Evolutionary conservation across 2,888 invertebrate species (phyloP).

Genomic region (Seira ritae): DNA sequence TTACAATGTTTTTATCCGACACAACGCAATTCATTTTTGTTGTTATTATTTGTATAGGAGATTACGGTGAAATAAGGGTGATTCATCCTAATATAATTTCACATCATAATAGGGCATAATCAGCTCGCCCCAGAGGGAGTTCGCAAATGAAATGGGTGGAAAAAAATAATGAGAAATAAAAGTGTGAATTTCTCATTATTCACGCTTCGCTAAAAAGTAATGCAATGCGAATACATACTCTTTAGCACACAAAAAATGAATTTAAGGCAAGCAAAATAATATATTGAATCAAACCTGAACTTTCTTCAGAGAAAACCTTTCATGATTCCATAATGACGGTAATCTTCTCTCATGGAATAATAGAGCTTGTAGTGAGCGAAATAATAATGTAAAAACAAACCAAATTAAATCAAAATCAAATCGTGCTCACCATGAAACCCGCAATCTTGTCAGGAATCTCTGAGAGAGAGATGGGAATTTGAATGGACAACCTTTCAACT

Average conservation of each 20-base stretch:
- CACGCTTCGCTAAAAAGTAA: slow-evolving; percentile 27
- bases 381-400: slow-evolving; percentile 43
- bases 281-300: background rate
- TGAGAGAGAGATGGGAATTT: slow-evolving; percentile 34
- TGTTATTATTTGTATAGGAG: slow-evolving; percentile 44
- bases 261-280: too few relatives aligned
- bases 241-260: background rate
- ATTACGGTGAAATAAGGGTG: slow-evolving; percentile 40
- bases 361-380: background rate
- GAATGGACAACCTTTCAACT: slow-evolving; percentile 58
- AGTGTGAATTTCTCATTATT: slow-evolving; percentile 48
- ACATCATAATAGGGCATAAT: slow-evolving; percentile 51
- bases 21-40: slow-evolving; percentile 22
- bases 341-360: background rate
- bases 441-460: slow-evolving; percentile 47
- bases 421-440: slow-evolving; percentile 57
- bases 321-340: background rate
- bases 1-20: slow-evolving; percentile 46
- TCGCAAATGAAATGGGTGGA: slow-evolving; percentile 20
- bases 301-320: background rate
- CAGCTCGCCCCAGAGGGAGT: slow-evolving; percentile 59
- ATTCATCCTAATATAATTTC: slow-evolving; percentile 57
- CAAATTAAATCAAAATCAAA: slow-evolving; percentile 69
- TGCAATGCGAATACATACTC: background rate
- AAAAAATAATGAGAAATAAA: slow-evolving; percentile 23